Evolutionary conservation across 2,113 vertebrate genomes (phyloP).

Genomic region (Myrmophylax atrothorax): DNA sequence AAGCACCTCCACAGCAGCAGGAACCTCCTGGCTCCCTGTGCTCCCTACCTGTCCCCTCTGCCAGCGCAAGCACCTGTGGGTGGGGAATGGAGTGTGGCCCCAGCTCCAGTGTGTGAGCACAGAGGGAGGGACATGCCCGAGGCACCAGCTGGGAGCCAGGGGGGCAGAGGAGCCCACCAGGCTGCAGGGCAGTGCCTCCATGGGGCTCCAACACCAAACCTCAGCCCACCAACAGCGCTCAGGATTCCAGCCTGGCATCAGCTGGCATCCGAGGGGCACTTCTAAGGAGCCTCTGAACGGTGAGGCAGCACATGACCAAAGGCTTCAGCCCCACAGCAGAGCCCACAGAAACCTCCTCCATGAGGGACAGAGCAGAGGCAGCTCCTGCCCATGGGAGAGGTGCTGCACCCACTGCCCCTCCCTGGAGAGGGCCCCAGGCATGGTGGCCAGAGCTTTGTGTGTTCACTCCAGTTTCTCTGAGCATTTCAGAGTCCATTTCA

Average conservation of each 20-base stretch:
- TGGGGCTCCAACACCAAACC: rapidly evolving
- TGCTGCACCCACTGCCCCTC: neutral
- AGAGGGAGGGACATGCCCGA: neutral
- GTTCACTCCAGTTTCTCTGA: neutral
- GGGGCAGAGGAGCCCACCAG: neutral
- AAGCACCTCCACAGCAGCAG: neutral
- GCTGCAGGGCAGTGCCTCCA: neutral
- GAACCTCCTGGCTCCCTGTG: neutral
- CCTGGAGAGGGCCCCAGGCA: neutral
- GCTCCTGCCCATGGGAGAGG: neutral
- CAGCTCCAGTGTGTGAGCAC: neutral
- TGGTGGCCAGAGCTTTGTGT: neutral
- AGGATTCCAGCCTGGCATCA: neutral
- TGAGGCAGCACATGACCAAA: neutral
- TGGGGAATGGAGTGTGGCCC: neutral
- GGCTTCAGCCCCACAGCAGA: neutral
- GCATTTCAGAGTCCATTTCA: neutral
- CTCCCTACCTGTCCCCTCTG: neutral
- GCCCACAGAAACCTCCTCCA: neutral
- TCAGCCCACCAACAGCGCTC: neutral
- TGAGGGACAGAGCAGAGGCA: neutral
- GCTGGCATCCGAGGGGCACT: neutral
- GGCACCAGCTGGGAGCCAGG: neutral
- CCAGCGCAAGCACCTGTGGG: neutral
- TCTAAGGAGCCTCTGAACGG: neutral